A percentile compares a stretch with the other conserved stretches of the same genome.
Conservation (phyloP, 1,140 invertebrate genomes). For the Rhopalosiphum padi region DNA sequence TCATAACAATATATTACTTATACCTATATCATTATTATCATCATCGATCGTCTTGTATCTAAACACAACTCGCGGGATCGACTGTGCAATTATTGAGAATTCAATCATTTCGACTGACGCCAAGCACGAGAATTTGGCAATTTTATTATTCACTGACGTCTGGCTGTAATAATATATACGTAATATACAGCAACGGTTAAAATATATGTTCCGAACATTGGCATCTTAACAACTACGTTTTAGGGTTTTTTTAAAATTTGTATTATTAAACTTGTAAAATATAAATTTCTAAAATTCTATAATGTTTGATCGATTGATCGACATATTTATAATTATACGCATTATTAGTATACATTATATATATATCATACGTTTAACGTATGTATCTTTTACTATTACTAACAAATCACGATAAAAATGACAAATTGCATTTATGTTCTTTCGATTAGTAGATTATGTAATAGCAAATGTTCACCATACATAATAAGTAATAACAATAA, state of each 20-base stretch:
- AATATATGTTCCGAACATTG: background rate
- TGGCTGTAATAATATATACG: background rate
- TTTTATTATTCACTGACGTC: background rate
- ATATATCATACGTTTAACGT: background rate
- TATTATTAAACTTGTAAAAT: conserved; percentile 1
- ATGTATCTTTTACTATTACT: background rate
- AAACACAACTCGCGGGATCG: background rate
- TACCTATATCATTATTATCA: background rate
- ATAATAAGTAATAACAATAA: background rate
- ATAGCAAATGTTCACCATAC: background rate
- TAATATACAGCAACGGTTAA: background rate
- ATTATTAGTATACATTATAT: background rate
- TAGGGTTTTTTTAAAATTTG: background rate
- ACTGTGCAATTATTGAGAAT: background rate
- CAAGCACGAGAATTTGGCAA: background rate
- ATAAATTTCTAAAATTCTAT: background rate
- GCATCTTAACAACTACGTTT: background rate
- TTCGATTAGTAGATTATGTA: background rate
- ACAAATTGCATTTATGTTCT: background rate
- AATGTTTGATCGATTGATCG: background rate
- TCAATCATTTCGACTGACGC: background rate
- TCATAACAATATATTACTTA: background rate
- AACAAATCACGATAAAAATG: background rate
- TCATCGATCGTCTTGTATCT: background rate
- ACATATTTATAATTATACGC: background rate